Evolutionary conservation across 2,113 vertebrate genomes (phyloP), one percentile per base, ranked within the genome.

Genomic region (Colossoma macropomum): DNA sequence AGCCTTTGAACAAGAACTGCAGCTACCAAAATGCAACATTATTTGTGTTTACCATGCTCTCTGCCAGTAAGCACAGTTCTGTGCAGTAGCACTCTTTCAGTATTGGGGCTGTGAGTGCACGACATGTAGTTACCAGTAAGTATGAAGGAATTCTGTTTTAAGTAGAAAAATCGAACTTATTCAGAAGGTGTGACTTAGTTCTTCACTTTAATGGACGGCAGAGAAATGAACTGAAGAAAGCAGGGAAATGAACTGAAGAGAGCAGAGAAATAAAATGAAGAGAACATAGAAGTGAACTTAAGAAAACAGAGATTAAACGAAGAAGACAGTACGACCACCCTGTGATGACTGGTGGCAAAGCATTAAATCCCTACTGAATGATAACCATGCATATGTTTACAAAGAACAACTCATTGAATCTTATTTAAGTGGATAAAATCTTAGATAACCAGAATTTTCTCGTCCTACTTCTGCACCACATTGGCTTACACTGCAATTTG

Each of bases 401-500:
- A 45, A 71, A 25, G 27, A 41, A 48, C 34, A 45, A 32, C 27
- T 48, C 15, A n/a, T 71, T 73, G 62, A 80, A 80, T 68, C 19
- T 34, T 69, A 56, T 80, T 80, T 62, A 6, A 80, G 63, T 27
- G 7, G 23, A 30, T 70, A 50, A 71, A 72, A 62, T 45, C n/a
- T 27, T 62, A 7, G 10, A 27, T 27, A 13, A 25, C 63, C 8
- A 41, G 77, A 52, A 21, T 62, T 62, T 41, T 59, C 38, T 30
- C 28, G 30, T 28, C n/a, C 1, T 45, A 2, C 30, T 8, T 23
- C 34, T 32, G 11, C 19, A 15, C 54, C 25, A 38, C 45, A 28
- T 70, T 72, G 68, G 71, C 79, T 72, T 59, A 45, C 28, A 56
- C 71, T 75, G 71, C n/a, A 75, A 71, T 63, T 17, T 74, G 41